These are phyloP conservation scores for Hemibagrus wyckioides DNA, from an alignment of 2,113 vertebrate genomes.

Conservation along the genomic window DNA sequence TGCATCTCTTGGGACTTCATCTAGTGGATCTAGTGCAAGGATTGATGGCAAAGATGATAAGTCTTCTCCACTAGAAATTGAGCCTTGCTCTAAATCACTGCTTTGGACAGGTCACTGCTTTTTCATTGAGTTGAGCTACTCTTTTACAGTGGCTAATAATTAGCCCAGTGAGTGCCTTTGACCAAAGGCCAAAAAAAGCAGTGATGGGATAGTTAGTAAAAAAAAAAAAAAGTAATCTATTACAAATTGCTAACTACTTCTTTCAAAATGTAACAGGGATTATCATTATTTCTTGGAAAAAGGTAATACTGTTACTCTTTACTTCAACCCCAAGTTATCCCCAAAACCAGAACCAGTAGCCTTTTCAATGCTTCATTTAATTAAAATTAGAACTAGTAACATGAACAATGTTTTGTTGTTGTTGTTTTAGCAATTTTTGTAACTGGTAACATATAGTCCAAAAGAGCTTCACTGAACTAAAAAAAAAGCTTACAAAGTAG, in stretches of 20 bases:
- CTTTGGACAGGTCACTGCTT: constrained; percentile 14
- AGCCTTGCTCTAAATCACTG: constrained; percentile 46
- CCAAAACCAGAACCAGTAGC: too few relatives aligned
- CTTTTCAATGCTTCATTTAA: background rate
- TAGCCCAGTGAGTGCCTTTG: background rate
- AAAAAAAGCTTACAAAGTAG: background rate
- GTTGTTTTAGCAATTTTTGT: too few relatives aligned
- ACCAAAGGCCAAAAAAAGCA: background rate
- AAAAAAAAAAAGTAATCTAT: background rate
- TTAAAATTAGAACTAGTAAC: background rate
- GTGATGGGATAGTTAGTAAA: background rate
- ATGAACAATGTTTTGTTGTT: background rate
- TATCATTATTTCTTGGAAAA: background rate
- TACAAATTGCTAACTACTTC: background rate
- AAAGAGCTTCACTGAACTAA: background rate
- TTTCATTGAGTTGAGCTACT: background rate
- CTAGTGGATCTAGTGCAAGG: background rate
- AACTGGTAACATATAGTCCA: background rate
- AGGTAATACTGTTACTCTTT: background rate
- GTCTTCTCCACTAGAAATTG: constrained; percentile 46
- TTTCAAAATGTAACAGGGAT: background rate
- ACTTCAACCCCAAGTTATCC: background rate
- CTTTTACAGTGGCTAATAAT: background rate
- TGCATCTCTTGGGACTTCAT: constrained; percentile 20
- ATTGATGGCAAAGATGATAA: constrained; percentile 52